phyloP scores from a whole-genome alignment of 2,113 vertebrate species.

The Catagonus wagneri region DNA sequence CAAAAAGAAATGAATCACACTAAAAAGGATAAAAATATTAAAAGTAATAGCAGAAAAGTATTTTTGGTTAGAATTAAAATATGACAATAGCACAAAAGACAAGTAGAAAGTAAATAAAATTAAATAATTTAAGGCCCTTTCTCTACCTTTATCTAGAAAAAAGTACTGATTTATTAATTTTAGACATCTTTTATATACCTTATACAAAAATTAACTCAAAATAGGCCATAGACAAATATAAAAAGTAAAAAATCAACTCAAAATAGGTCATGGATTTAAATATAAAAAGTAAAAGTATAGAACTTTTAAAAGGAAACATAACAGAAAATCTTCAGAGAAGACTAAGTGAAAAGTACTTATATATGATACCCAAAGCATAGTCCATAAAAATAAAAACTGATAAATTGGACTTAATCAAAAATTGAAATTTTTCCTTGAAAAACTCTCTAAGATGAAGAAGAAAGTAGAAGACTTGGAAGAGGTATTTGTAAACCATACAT shows the following conservation, averaged over 20 bases:
- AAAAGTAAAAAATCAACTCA: too few relatives aligned
- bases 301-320: background rate
- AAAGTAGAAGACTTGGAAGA: background rate
- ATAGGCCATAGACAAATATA: too few relatives aligned
- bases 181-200: background rate
- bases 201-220: background rate
- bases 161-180: background rate
- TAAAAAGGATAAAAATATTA: constrained; percentile 1
- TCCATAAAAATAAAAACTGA: background rate
- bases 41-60: background rate
- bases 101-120: background rate
- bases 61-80: constrained; percentile 2
- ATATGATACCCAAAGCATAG: background rate
- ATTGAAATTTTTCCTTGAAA: background rate
- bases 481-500: background rate
- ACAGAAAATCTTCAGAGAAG: background rate
- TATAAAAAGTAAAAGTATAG: background rate
- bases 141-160: background rate
- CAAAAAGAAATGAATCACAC: background rate
- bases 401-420: background rate
- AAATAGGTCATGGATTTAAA: background rate
- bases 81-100: background rate
- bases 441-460: background rate
- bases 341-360: background rate
- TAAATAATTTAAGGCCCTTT: background rate